phyloP scores from a whole-genome alignment of 2,888 invertebrate species.

The Platycheirus albimanus region DNA sequence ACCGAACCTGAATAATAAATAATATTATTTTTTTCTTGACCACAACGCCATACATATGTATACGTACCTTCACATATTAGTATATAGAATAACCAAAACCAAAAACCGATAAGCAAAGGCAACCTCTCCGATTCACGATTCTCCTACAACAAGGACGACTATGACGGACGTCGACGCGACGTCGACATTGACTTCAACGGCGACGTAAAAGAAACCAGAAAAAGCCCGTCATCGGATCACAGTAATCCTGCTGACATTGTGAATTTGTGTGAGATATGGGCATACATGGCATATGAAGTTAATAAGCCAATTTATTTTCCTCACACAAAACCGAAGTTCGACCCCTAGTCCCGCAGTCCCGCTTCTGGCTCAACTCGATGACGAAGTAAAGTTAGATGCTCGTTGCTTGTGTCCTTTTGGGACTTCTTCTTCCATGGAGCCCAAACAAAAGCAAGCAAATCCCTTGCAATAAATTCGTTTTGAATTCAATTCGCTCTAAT shows the following conservation, averaged over 20 bases:
- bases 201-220: constrained; percentile 9
- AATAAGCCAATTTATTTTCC: constrained; percentile 74
- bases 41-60: too few species aligned
- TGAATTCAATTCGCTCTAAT: constrained; percentile 74
- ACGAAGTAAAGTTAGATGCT: constrained; percentile 17
- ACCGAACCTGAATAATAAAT: constrained; percentile 5
- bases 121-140: too few species aligned
- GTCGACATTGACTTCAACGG: constrained; percentile 8
- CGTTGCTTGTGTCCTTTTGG: constrained; percentile 47
- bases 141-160: too few species aligned
- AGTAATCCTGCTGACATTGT: constrained; percentile 70
- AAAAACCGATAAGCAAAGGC: constrained; percentile 14
- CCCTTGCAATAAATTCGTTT: constrained; percentile 71
- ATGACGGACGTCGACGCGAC: constrained; percentile 5
- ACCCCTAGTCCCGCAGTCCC: constrained; percentile 1
- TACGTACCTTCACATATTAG: neutral
- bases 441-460: constrained; percentile 44
- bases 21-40: constrained; percentile 22
- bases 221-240: constrained; percentile 58
- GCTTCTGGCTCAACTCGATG: constrained; percentile 1
- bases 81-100: constrained; percentile 11
- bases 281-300: constrained; percentile 70
- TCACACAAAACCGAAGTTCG: constrained; percentile 28
- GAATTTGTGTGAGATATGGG: constrained; percentile 67
- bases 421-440: constrained; percentile 17